These are phyloP conservation scores for Pholis gunnellus DNA, from an alignment of 2,113 vertebrate species.

Conservation along the genomic window DNA sequence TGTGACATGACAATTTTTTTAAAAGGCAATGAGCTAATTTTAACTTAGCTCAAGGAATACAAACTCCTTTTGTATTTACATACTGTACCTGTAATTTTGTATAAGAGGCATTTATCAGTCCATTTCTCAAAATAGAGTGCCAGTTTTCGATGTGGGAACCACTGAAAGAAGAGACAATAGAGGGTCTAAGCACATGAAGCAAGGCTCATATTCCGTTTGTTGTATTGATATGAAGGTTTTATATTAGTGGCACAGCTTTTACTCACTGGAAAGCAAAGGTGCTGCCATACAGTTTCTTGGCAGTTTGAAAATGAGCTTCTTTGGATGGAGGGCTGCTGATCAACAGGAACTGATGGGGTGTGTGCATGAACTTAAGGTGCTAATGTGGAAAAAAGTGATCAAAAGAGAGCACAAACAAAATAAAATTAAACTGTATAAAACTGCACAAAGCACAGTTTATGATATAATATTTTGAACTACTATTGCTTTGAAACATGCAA, in stretches of 20 bases:
- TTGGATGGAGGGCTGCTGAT: conserved; percentile 97
- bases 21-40: neutral
- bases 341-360: conserved; percentile 97
- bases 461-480: neutral
- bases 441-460: neutral
- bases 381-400: conserved; percentile 76
- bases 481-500: neutral
- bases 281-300: conserved; percentile 96
- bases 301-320: conserved; percentile 94
- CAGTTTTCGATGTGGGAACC: conserved; percentile 99
- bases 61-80: neutral
- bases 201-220: too few species aligned
- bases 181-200: neutral
- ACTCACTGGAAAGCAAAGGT: conserved; percentile 99
- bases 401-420: neutral
- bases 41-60: neutral
- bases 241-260: neutral
- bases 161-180: conserved; percentile 74
- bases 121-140: conserved; percentile 97
- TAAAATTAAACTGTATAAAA: neutral
- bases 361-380: conserved; percentile 99
- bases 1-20: neutral
- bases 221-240: neutral
- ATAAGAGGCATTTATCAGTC: conserved; percentile 94
- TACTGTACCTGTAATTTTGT: conserved; percentile 93